phyloP scores from a whole-genome alignment of 2,888 invertebrate genomes.

The Margaritifera margaritifera region DNA sequence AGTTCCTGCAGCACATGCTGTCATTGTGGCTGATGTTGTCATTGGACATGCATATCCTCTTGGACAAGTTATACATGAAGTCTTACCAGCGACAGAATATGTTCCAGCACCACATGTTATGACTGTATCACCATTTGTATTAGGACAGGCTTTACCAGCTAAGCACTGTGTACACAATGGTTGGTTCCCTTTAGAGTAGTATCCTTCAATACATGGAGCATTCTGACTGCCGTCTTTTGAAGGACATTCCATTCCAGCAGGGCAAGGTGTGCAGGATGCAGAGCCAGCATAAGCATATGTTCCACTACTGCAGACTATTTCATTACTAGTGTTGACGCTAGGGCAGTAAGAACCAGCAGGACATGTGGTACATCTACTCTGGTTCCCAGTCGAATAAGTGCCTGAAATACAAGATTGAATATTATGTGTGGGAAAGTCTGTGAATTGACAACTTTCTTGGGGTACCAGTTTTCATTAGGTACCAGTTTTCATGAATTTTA shows the following conservation, averaged over 20 bases:
- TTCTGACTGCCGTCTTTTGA: slow-evolving; percentile 48
- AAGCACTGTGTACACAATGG: slow-evolving; percentile 58
- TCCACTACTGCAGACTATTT: slow-evolving; percentile 39
- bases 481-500: too few relatives aligned
- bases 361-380: slow-evolving; percentile 59
- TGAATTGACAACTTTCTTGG: background rate
- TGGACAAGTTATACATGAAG: slow-evolving; percentile 59
- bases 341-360: slow-evolving; percentile 62
- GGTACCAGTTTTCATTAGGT: background rate
- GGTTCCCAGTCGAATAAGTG: slow-evolving; percentile 54
- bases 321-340: slow-evolving; percentile 19
- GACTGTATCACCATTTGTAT: slow-evolving; percentile 35
- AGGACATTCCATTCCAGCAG: slow-evolving; percentile 55
- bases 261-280: slow-evolving; percentile 46
- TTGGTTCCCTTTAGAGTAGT: slow-evolving; percentile 45
- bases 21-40: slow-evolving; percentile 45
- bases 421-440: too few relatives aligned
- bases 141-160: slow-evolving; percentile 63
- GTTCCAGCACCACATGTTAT: slow-evolving; percentile 53
- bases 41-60: slow-evolving; percentile 59
- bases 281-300: slow-evolving; percentile 44
- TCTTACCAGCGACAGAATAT: slow-evolving; percentile 54
- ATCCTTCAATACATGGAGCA: slow-evolving; percentile 58
- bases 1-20: slow-evolving; percentile 51
- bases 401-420: slow-evolving; percentile 40